Base-by-base conservation (phyloP, 2,888 invertebrate genomes). In the Callyntrura guangdongensis region DNA sequence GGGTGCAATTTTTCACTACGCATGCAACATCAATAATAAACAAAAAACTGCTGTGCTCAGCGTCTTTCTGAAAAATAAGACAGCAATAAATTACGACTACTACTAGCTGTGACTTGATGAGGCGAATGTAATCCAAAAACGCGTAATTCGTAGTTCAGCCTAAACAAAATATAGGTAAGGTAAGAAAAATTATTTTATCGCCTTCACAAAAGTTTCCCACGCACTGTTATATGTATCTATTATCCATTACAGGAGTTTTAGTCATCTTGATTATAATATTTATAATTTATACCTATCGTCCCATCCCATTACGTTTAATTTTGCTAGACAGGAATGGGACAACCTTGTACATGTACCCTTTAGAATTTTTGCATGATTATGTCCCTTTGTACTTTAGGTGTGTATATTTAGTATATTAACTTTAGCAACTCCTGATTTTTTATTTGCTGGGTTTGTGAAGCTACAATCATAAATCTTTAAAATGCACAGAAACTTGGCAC, bases 181-280 rank as follows among this genome's bases (percentile, higher is more conserved):
- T 56, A 25, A 79, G 67, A 11, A 82, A 59, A 88, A 82, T 56
- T 69, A 36, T 69, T 22, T 53, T 83, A 82, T 83, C 74, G 82
- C 88, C 82, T 82, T 88, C 88, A 59, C 27, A 17, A 85, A 85
- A 53, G 11, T 56, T 87, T 89, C 89, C 89, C 89, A 89, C 89
- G 74, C 89, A 83, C 59, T 27, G n/a, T 61, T 14, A 61, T 61
- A 25, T 22, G 2, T 4, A 4, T 6, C 6, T 36, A 36, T 36
- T 36, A 36, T 36, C 36, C 36, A 36, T 36, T 36, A 36, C 36
- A 36, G 36, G 36, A 36, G 36, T 36, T 36, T 36, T 36, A 36
- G 36, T 36, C 36, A 36, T 36, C 36, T 4, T 36, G 36, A 36
- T 36, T 36, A 36, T 36, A 6, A 36, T 36, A 36, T 6, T n/a